Evolutionary conservation across 2,797 vertebrate genomes (phyloP).

Genomic region (Sternarchorhynchus goeldii): DNA sequence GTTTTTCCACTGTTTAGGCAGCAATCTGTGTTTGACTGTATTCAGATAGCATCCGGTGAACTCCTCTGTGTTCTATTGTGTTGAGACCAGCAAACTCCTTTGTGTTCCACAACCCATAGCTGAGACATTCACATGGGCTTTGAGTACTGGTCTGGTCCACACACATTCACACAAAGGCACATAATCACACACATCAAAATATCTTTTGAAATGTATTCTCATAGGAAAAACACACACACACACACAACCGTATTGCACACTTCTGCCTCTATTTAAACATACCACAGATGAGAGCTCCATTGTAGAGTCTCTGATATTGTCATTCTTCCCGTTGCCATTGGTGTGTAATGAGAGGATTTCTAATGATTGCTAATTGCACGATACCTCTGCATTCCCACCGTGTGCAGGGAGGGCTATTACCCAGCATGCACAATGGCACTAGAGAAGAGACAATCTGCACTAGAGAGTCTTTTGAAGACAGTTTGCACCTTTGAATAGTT

Average conservation of each 20-base stretch:
- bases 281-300: slow-evolving; percentile 39
- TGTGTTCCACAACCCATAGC: background rate
- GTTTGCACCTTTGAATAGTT: no score
- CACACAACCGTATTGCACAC: background rate
- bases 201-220: background rate
- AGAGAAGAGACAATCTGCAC: background rate
- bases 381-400: slow-evolving; percentile 35
- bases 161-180: slow-evolving; percentile 4
- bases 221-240: background rate
- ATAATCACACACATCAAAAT: slow-evolving; percentile 16
- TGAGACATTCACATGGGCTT: background rate
- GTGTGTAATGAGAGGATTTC: slow-evolving; percentile 66
- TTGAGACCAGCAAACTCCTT: background rate
- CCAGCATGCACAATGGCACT: no score
- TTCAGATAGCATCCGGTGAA: background rate
- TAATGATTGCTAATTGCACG: slow-evolving; percentile 60
- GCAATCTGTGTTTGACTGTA: no score
- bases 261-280: slow-evolving; percentile 11
- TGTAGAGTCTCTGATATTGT: slow-evolving; percentile 58
- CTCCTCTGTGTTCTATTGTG: background rate
- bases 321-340: slow-evolving; percentile 51
- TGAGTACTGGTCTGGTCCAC: slow-evolving; percentile 4
- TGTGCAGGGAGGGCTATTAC: slow-evolving; percentile 39
- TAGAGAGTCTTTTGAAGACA: background rate
- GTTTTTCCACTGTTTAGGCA: no score